Evolutionary conservation across 2,113 vertebrate species (phyloP).

Genomic region (Zeus faber): DNA sequence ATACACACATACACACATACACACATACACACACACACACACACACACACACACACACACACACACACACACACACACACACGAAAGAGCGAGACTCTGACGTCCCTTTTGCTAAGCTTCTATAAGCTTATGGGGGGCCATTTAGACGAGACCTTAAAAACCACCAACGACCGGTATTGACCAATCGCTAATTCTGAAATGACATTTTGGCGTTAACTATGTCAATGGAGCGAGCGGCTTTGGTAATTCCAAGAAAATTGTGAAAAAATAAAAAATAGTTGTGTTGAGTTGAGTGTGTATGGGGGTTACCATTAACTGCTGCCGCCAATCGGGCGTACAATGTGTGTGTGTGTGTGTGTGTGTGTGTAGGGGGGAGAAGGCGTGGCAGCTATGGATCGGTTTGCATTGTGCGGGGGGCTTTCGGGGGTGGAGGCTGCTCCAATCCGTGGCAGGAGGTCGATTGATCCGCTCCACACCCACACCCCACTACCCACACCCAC

Average conservation of each 20-base stretch:
- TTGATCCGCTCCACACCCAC: background rate
- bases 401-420: background rate
- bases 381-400: background rate
- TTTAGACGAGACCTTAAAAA: background rate
- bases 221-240: background rate
- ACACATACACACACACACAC: too few species aligned
- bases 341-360: background rate
- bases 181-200: background rate
- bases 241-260: too few species aligned
- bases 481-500: background rate
- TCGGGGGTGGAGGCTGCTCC: background rate
- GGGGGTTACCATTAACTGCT: too few species aligned
- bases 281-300: too few species aligned
- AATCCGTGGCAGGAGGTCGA: background rate
- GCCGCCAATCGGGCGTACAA: too few species aligned
- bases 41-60: too few species aligned
- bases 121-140: background rate
- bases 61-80: too few species aligned
- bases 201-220: background rate
- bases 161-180: background rate
- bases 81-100: slow-evolving; percentile 32
- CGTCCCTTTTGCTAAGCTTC: background rate
- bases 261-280: background rate
- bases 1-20: too few species aligned
- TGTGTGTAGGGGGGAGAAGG: too few species aligned